Percentiles rank a stretch among this genome's conserved stretches.
Conservation (phyloP, 1,140 invertebrate species). For the Calephelis virginiensis region DNA sequence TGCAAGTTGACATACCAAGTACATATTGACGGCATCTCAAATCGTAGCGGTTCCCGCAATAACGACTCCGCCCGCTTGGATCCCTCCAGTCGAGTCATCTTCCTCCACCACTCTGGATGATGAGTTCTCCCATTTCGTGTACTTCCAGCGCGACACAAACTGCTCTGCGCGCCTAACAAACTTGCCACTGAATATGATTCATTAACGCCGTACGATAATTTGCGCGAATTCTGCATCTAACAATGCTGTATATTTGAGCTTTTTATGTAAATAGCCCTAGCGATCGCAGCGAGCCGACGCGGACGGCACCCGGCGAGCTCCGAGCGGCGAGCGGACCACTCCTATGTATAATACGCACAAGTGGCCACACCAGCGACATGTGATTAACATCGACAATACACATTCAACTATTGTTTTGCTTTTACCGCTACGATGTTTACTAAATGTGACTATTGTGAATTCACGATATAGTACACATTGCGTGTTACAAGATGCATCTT, state of each 20-base stretch:
- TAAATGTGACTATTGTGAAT: constrained; percentile 57
- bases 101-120: not conserved
- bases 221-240: constrained; percentile 74
- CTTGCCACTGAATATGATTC: constrained; percentile 10
- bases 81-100: constrained; percentile 29
- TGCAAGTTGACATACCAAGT: constrained; percentile 44
- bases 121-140: constrained; percentile 5
- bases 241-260: constrained; percentile 75
- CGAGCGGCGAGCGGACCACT: constrained; percentile 43
- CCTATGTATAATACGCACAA: constrained; percentile 24
- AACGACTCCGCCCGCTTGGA: constrained; percentile 58
- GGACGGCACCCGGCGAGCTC: constrained; percentile 40
- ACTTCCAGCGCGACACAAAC: constrained; percentile 23
- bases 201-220: constrained; percentile 63
- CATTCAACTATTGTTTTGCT: constrained; percentile 71
- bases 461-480: constrained; percentile 51
- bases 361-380: constrained; percentile 60
- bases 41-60: constrained; percentile 73
- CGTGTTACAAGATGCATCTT: constrained; percentile 50
- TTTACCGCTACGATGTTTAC: constrained; percentile 76
- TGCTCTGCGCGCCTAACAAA: constrained; percentile 38
- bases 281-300: constrained; percentile 41
- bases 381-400: constrained; percentile 73
- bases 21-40: constrained; percentile 47
- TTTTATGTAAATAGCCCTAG: constrained; percentile 74